Percentiles rank a stretch among this genome's conserved stretches.
These are phyloP conservation scores for Falco naumanni DNA, from an alignment of 2,797 vertebrate species.

Conservation along the genomic window DNA sequence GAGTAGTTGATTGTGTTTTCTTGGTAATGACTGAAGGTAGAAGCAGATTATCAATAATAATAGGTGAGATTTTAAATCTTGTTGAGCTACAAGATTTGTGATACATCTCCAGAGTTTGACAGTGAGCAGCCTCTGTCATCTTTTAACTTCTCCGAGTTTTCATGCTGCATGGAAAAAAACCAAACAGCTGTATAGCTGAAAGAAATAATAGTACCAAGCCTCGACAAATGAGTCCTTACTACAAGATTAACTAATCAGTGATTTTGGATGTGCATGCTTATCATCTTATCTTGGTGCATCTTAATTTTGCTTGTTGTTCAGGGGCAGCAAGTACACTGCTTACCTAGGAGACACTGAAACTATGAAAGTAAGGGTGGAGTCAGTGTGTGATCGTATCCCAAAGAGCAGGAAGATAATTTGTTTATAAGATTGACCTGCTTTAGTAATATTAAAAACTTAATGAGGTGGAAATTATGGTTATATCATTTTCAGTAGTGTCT, in stretches of 20 bases:
- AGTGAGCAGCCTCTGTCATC: background rate
- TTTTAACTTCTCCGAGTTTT: background rate
- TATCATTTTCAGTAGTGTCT: background rate
- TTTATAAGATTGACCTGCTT: background rate
- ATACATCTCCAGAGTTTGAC: background rate
- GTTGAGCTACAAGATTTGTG: background rate
- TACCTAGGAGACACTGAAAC: conserved; percentile 2
- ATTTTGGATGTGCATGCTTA: background rate
- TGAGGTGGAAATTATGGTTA: background rate
- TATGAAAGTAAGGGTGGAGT: conserved; percentile 45
- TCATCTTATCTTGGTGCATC: background rate
- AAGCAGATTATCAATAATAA: background rate
- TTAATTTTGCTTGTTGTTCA: background rate
- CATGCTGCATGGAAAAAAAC: background rate
- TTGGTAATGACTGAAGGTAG: background rate
- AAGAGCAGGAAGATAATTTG: conserved; percentile 10
- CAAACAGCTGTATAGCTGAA: background rate
- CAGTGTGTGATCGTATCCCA: background rate
- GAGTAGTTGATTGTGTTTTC: background rate
- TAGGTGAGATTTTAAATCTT: background rate
- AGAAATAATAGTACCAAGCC: background rate
- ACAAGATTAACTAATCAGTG: background rate
- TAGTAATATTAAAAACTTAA: background rate
- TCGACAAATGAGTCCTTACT: background rate
- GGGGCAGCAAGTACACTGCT: background rate